These are phyloP conservation scores for Neogale vison DNA, from an alignment of 2,113 vertebrate species.

Conservation along the genomic window DNA sequence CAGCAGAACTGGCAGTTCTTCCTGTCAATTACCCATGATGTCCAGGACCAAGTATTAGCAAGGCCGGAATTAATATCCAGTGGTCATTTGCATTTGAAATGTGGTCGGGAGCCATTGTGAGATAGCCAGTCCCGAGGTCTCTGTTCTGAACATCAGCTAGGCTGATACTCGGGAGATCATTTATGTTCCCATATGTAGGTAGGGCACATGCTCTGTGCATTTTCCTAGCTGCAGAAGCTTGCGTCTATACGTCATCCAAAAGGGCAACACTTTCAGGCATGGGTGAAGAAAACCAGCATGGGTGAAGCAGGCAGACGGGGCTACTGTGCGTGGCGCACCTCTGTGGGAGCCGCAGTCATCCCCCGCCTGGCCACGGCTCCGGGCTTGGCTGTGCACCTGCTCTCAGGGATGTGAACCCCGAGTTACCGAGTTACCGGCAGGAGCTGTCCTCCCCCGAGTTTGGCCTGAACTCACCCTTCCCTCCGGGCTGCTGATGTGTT, in stretches of 20 bases:
- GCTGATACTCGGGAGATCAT: not conserved
- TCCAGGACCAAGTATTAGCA: not conserved
- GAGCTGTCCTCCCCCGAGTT: not conserved
- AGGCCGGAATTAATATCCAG: not conserved
- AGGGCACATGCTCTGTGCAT: fast-evolving
- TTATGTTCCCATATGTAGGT: fast-evolving
- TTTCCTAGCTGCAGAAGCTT: not conserved
- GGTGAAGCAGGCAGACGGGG: fast-evolving
- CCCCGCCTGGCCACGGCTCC: fast-evolving
- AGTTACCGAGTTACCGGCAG: too few species aligned
- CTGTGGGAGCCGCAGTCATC: fast-evolving
- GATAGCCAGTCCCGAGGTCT: fast-evolving
- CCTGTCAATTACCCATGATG: not conserved
- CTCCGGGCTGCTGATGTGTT: not conserved
- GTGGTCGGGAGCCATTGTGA: not conserved
- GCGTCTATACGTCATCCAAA: not conserved
- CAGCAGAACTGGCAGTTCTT: not conserved
- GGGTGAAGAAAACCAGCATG: not conserved
- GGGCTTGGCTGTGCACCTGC: fast-evolving
- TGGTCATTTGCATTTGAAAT: not conserved
- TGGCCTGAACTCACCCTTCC: not conserved
- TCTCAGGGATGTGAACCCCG: not conserved
- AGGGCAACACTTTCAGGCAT: not conserved
- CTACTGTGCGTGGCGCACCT: fast-evolving
- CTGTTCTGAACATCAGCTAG: not conserved